phyloP scores from a whole-genome alignment of 2,888 invertebrate species.

The Spisula solida region DNA sequence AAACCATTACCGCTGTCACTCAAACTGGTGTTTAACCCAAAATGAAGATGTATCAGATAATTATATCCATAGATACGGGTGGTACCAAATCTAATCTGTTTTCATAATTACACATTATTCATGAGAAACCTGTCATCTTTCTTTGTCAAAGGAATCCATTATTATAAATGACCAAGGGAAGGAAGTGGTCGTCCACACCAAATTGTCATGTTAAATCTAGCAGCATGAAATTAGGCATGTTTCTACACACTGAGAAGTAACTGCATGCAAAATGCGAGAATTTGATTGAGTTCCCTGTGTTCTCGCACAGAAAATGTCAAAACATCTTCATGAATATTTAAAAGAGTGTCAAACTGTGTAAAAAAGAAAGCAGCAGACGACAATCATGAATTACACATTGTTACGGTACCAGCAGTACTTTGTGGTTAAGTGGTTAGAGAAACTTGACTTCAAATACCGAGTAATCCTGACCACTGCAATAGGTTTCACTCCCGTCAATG shows the following conservation, averaged over 20 bases:
- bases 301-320: conserved; percentile 1
- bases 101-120: conserved; percentile 52
- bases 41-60: conserved; percentile 49
- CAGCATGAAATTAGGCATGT: conserved; percentile 44
- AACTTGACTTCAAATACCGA: no score
- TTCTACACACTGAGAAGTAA: conserved; percentile 27
- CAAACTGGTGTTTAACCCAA: conserved; percentile 54
- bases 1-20: conserved; percentile 1
- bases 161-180: conserved; percentile 15
- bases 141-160: conserved; percentile 41
- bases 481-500: no score
- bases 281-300: not conserved
- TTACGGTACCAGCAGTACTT: no score
- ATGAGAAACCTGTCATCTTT: conserved; percentile 27
- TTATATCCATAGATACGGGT: conserved; percentile 50
- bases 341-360: not conserved
- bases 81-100: conserved; percentile 43
- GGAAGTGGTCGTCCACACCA: not conserved
- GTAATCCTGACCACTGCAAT: no score
- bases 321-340: not conserved
- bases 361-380: not conserved
- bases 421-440: no score
- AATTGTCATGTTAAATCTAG: conserved; percentile 10
- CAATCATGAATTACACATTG: no score
- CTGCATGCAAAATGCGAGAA: not conserved